phyloP scores from a whole-genome alignment of 2,797 vertebrate species.

The Oceanodroma leucorhoa region DNA sequence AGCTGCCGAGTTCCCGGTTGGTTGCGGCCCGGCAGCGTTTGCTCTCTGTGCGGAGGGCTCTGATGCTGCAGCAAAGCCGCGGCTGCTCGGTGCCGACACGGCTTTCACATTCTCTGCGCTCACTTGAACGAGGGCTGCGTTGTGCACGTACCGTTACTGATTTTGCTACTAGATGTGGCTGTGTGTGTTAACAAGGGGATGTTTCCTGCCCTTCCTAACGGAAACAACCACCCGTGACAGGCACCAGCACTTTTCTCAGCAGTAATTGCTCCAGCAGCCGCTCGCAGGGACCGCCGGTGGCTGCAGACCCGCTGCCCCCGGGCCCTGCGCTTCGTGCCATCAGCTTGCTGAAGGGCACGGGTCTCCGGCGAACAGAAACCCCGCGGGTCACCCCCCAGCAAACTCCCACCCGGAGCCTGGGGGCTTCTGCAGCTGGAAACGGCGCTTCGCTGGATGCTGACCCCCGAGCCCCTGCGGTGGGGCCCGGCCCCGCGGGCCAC shows the following conservation, averaged over 20 bases:
- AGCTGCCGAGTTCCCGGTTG: rapidly evolving
- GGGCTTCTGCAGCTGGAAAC: not conserved
- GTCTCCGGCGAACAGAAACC: not conserved
- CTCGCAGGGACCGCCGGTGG: not conserved
- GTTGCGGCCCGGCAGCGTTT: rapidly evolving
- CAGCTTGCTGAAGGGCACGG: not conserved
- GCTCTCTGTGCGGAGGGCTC: not conserved
- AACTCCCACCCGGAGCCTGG: not conserved
- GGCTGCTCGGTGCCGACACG: rapidly evolving
- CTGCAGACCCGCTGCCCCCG: not conserved
- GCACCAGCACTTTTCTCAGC: not conserved
- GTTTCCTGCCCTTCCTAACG: not conserved
- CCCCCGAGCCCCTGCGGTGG: not conserved
- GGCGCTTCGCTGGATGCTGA: not conserved
- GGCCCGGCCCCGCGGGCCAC: no score
- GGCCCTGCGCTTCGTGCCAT: rapidly evolving
- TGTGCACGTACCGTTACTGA: rapidly evolving
- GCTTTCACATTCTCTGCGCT: rapidly evolving
- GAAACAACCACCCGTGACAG: rapidly evolving
- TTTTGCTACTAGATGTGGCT: rapidly evolving
- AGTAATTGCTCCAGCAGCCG: rapidly evolving
- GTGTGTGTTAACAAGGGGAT: no score
- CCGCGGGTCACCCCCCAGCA: no score
- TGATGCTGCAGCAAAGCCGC: rapidly evolving
- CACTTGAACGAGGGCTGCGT: rapidly evolving